Evolutionary conservation across 2,797 vertebrate genomes (phyloP), one percentile per base, ranked within the genome.

Genomic region (Coranthus polyacanthus): DNA sequence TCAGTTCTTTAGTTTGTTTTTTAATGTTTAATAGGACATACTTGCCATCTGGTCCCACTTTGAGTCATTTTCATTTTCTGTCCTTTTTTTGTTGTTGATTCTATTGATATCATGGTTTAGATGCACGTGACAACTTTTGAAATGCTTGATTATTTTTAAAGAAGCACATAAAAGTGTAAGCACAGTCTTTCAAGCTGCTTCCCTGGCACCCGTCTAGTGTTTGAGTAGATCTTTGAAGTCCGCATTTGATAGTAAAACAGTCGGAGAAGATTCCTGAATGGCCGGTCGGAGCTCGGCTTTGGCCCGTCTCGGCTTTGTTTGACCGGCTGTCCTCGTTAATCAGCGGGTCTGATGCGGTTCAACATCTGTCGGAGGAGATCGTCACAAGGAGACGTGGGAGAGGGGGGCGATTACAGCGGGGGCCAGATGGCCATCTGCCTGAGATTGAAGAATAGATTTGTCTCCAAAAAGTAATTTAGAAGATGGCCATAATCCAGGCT

Each of bases 371-470:
- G 13, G 79, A 67, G 45, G 60, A 80, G 77, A 79, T 84, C 41
- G 74, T 81, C 81, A 55, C 75, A 74, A 80, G 82, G 67, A 84
- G 81, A 79, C 58, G 5, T 61, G 68, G 69, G 63, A 53, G 57
- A 69, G 59, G 47, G n/a, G 63, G 55, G 26, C 32, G 81, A 90
- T 89, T 88, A 86, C 79, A 78, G 85, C 49, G 75, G 72, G 81
- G 72, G 81, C 89, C 94, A 94, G 93, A 94, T 94, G 93, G 92
- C 88, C 83, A 67, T 88, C 75, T 74, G 84, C 79, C 88, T 26
- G 73, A 91, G 93, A 94, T 93, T 93, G 92, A 92, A 90, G 85
- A 92, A 90, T 92, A 92, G 92, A 92, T 93, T 93, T 93, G 88
- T 88, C 88, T 93, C 86, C 78, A 85, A 92, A 94, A 93, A 94